Evolutionary conservation across 2,113 vertebrate genomes (phyloP), one percentile per base, ranked within the genome.

Genomic region (Sander vitreus): DNA sequence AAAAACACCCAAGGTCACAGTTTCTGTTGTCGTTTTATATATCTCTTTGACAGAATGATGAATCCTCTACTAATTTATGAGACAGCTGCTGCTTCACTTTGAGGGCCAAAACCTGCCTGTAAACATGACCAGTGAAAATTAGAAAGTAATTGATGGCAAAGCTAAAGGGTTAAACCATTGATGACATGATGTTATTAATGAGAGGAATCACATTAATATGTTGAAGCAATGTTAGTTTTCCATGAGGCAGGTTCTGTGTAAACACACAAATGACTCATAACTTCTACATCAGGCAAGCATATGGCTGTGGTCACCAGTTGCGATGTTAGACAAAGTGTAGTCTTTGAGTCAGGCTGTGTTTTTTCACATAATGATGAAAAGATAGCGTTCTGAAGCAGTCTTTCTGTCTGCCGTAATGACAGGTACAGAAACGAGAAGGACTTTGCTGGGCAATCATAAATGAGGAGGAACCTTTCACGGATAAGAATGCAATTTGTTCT

Each of bases 201-300:
- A 66, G 45, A 62, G 21, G 86, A 83, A 60, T 45, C 53, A 71
- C 39, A 11, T 68, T 80, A 51, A 79, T 63, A 48, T 50, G 51
- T 45, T 21, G 67, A 69, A 78, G 57, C 15, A 76, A 71, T 74
- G 55, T 76, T 73, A 62, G 60, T 81, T 88, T 87, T 91, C 66
- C 65, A 58, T 16, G 72, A 86, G 54, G 65, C 30, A 15, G 30
- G 50, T 53, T 73, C 55, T 77, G 69, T 68, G 62, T 89, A 85
- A 93, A 92, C 79, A 90, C 39, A 33, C 2, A 83, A 68, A 76
- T 92, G 90, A 92, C 85, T 92, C 89, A 88, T 67, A 76, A 73
- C 74, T 86, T 87, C 80, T 76, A 59, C 90, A 89, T 80, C 80
- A 81, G 89, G 83, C 66, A 1, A 70, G 67, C 85, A 91, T 68